Evolutionary conservation across 2,113 vertebrate species (phyloP), one percentile per base, ranked within the genome.

Genomic region (Murina feae): DNA sequence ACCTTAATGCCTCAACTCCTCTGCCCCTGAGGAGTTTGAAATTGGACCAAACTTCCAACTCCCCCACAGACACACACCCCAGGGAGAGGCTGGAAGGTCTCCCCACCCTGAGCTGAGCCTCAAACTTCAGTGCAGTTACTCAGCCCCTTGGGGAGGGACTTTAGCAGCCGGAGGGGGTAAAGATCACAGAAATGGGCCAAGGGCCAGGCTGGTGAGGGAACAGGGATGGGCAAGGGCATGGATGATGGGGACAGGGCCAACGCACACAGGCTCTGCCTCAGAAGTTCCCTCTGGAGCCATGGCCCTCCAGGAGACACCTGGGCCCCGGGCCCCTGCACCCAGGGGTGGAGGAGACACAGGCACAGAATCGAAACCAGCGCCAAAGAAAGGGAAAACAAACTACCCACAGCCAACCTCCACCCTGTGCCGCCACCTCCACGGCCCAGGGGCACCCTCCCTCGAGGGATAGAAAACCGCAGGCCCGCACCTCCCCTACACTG

Each of bases 171-270:
- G 81, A 75, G 14, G 53, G 95, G 84, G 53, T 91, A 93, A 97
- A 97, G 97, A 91, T 96, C 96, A 96, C 49, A 94, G 86, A 96
- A 92, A 89, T 42, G 81, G 93, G 96, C 95, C 72, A 60, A 51
- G 75, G 47, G 97, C 95, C 97, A 97, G 86, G 79, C n/a, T 76
- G 51, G 85, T 63, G 55, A 72, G 78, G 39, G 74, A 92, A 93
- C 74, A 83, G 68, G 93, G 88, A 69, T 55, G 51, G 90, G 93
- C 90, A 11, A 47, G 74, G 87, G 60, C 68, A 75, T 71, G n/a
- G 60, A 91, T 30, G 42, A 66, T 4, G 11, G 42, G n/a, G 85
- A 68, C 10, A 42, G 87, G n/a, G 81, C 23, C 20, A 8, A 83
- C 58, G 79, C 30, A 51, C 80, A 69, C 14, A 47, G 65, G 20